Conservation (phyloP, 2,888 invertebrate species). For the Zele albiditarsus region DNA sequence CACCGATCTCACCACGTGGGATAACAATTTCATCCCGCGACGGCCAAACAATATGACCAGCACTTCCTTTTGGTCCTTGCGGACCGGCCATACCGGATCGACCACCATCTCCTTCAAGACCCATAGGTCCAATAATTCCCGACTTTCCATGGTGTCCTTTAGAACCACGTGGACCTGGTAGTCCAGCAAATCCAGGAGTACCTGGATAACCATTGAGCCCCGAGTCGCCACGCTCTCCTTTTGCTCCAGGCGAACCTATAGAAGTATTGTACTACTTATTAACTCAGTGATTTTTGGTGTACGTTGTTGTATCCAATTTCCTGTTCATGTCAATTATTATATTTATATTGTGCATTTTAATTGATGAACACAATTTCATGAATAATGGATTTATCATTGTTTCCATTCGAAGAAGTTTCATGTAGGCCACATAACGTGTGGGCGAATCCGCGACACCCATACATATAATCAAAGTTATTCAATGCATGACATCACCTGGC, state of each 20-base stretch:
- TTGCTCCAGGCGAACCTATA: conserved; percentile 70
- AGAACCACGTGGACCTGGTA: conserved; percentile 77
- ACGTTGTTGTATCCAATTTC: not conserved
- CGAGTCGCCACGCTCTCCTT: conserved; percentile 75
- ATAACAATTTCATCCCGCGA: conserved; percentile 58
- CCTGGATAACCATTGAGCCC: conserved; percentile 75
- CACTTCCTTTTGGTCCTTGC: conserved; percentile 72
- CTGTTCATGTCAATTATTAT: not conserved
- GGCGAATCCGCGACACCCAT: conserved; percentile 25
- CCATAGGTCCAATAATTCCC: conserved; percentile 74
- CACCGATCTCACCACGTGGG: conserved; percentile 73
- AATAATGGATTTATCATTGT: conserved; percentile 28
- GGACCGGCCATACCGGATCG: conserved; percentile 79
- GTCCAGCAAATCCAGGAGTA: conserved; percentile 77
- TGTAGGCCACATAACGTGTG: conserved; percentile 28
- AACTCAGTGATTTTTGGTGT: no score
- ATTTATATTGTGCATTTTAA: not conserved
- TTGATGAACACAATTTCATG: not conserved
- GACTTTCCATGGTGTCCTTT: conserved; percentile 80
- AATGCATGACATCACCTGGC: conserved; percentile 72
- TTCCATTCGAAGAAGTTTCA: not conserved
- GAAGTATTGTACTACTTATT: conserved; percentile 30
- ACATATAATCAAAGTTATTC: conserved; percentile 33
- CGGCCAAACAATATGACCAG: conserved; percentile 65
- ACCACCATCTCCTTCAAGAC: conserved; percentile 71